Evolutionary conservation across 2,797 vertebrate species (phyloP).

Genomic region (Pangasius djambal): DNA sequence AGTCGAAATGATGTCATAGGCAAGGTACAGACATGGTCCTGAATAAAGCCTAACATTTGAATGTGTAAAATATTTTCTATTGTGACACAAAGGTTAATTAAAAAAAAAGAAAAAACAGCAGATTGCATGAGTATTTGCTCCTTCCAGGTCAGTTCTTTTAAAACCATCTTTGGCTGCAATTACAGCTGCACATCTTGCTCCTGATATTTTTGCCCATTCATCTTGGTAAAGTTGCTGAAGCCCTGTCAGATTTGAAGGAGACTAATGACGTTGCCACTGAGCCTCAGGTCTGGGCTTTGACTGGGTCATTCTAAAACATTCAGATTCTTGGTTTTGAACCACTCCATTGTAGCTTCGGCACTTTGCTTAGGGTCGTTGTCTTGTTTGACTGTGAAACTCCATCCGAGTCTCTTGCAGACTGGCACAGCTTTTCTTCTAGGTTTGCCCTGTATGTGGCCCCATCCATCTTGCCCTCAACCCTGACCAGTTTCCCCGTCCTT

Average conservation of each 20-base stretch:
- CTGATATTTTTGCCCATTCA: neutral
- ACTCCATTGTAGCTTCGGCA: neutral
- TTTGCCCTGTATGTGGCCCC: neutral
- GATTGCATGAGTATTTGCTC: too few relatives aligned
- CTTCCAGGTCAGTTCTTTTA: neutral
- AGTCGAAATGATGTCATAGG: slow-evolving; percentile 89
- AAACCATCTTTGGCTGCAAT: neutral
- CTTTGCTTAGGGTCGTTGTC: too few relatives aligned
- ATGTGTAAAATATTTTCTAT: neutral
- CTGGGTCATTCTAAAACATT: neutral
- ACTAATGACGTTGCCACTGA: neutral
- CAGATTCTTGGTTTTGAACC: too few relatives aligned
- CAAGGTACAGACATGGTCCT: slow-evolving; percentile 72
- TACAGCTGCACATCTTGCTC: neutral
- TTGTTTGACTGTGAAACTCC: too few relatives aligned
- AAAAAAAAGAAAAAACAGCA: too few relatives aligned
- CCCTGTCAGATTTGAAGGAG: neutral
- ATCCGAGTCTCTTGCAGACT: neutral
- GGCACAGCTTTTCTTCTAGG: neutral
- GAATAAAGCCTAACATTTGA: neutral
- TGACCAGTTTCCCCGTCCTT: neutral
- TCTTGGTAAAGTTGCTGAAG: neutral
- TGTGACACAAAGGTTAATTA: too few relatives aligned
- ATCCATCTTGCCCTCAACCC: neutral
- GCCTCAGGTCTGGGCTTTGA: neutral